Evolutionary conservation across 2,888 invertebrate genomes (phyloP), one percentile per base, ranked within the genome.

Genomic region (Notocelia uddmanniana): DNA sequence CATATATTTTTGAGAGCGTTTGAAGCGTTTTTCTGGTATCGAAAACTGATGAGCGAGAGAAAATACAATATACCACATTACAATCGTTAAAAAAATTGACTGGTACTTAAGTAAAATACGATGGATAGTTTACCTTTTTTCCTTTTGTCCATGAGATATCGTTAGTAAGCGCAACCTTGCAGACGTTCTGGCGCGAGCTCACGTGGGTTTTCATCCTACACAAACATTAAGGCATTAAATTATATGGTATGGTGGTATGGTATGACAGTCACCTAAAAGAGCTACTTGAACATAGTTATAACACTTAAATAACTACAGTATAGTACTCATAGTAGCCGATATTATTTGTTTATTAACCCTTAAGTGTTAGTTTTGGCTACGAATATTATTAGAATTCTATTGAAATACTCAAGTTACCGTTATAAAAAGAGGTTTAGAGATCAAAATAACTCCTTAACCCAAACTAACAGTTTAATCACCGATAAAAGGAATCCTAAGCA

Each of bases 141-240:
- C 45, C 54, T 21, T 50, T 13, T 48, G 37, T n/a, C 15, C 41
- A 45, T 59, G 63, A 57, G 34, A 37, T n/a, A 58, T 58, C 34
- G 54, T 64, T 55, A 70, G 76, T 78, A 74, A 69, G 73, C 75
- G 77, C 77, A 85, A 84, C 84, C 86, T 85, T 84, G 83, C 77
- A 76, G 81, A 78, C 81, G 78, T 77, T 60, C 60, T 74, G 76
- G 73, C 76, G 76, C 75, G 74, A 81, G 79, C 80, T 79, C 64
- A 77, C 75, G 87, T 82, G 81, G 81, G 82, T 71, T 79, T 79
- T 76, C 81, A 76, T 78, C 83, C 83, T 78, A 82, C 81, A 74
- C 74, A n/a, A 45, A 67, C 55, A 54, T 34, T n/a, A 37, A 21
- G 19, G 41, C 41, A n/a, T 23, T 66, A 60, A 26, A 48, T 19